Evolutionary conservation across 1,140 invertebrate species (phyloP).

Genomic region (Liolophura sinensis): DNA sequence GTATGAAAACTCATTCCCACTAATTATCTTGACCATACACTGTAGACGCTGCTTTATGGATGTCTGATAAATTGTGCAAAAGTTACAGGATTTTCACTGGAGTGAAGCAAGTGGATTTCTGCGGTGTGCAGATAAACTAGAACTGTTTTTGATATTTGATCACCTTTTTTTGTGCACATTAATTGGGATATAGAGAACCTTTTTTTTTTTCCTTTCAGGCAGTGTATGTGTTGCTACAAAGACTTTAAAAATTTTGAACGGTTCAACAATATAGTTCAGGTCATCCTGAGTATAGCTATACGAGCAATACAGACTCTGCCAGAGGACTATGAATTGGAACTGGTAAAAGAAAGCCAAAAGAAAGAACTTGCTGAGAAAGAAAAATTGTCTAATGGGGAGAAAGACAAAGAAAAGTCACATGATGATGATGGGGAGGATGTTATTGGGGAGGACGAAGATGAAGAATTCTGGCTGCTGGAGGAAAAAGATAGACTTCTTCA

Average conservation of each 20-base stretch:
- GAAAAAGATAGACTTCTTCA: slow-evolving; percentile 79
- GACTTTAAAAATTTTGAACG: slow-evolving; percentile 88
- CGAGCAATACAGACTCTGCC: slow-evolving; percentile 52
- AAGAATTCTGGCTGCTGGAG: slow-evolving; percentile 68
- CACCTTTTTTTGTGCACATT: not conserved
- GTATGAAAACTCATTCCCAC: slow-evolving; percentile 43
- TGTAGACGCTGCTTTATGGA: no score
- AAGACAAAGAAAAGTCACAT: slow-evolving; percentile 13
- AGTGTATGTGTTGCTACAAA: slow-evolving; percentile 91
- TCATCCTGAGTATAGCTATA: slow-evolving; percentile 65
- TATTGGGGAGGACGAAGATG: slow-evolving; percentile 21
- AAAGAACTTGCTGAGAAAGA: slow-evolving; percentile 14
- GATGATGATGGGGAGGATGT: slow-evolving; percentile 30
- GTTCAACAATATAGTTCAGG: slow-evolving; percentile 83
- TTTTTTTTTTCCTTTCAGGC: slow-evolving; percentile 60
- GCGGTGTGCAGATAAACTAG: not conserved
- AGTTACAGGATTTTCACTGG: no score
- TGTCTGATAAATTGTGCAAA: no score
- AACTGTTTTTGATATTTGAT: slow-evolving; percentile 1
- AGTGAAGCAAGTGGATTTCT: not conserved
- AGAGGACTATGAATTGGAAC: slow-evolving; percentile 30
- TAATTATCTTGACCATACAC: no score
- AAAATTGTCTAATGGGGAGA: not conserved
- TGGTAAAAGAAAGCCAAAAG: slow-evolving; percentile 31
- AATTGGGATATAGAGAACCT: not conserved